phyloP scores from a whole-genome alignment of 2,888 invertebrate species.

The Zygothrica quintamaculata region DNA sequence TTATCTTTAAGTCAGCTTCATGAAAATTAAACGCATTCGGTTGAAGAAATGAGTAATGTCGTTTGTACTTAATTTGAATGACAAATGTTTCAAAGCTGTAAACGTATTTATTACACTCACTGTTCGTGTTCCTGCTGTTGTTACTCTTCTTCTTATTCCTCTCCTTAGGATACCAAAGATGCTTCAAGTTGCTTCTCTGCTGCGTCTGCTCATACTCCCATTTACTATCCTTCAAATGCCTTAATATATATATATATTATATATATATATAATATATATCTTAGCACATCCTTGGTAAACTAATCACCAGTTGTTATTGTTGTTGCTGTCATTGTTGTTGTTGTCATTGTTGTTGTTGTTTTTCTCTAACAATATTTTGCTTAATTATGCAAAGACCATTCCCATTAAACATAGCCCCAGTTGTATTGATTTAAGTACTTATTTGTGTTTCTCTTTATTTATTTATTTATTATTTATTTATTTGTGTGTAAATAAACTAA shows the following conservation, averaged over 20 bases:
- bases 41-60: conserved; percentile 66
- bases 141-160: too few relatives aligned
- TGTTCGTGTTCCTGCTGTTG: conserved; percentile 29
- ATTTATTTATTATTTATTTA: conserved; percentile 32
- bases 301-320: conserved; percentile 48
- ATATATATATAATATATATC: conserved; percentile 24
- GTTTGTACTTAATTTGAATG: conserved; percentile 75
- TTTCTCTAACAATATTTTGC: conserved; percentile 55
- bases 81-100: conserved; percentile 65
- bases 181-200: conserved; percentile 10
- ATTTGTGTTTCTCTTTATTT: conserved; percentile 10
- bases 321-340: too few relatives aligned
- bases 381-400: conserved; percentile 51
- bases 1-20: conserved; percentile 14
- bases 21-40: conserved; percentile 27
- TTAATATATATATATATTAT: too few relatives aligned
- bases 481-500: conserved; percentile 23
- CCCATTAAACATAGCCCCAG: conserved; percentile 24
- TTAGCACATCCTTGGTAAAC: conserved; percentile 12
- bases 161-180: too few relatives aligned
- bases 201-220: too few relatives aligned
- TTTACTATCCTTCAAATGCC: not conserved
- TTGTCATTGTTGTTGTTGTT: too few relatives aligned
- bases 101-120: conserved; percentile 67
- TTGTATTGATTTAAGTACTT: conserved; percentile 49